These are phyloP conservation scores for Mormyrus hasselquistii DNA, from an alignment of 2,797 vertebrate species.

Conservation along the genomic window DNA sequence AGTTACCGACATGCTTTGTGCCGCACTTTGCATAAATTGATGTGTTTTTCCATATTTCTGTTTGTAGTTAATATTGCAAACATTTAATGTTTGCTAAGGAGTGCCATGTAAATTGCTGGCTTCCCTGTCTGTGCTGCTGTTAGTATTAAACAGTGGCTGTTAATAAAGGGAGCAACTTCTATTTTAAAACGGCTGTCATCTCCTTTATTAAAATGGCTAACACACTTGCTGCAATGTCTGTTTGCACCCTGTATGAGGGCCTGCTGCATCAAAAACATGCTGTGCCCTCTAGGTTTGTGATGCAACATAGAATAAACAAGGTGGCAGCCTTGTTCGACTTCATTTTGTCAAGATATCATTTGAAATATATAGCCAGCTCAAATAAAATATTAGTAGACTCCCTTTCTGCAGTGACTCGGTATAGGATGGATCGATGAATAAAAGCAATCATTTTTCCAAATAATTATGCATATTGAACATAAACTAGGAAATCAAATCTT, in stretches of 20 bases:
- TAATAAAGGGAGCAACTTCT: neutral
- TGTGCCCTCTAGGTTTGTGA: too few relatives aligned
- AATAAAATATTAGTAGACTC: neutral
- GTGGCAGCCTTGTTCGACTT: neutral
- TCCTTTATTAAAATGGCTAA: neutral
- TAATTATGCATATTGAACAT: neutral
- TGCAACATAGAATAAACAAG: too few relatives aligned
- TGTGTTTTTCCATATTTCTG: too few relatives aligned
- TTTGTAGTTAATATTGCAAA: too few relatives aligned
- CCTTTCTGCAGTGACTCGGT: neutral
- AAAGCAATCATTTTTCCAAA: neutral
- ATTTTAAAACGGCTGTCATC: neutral
- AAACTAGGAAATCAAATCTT: neutral
- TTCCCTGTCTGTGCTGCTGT: neutral
- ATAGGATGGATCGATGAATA: neutral
- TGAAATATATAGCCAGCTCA: neutral
- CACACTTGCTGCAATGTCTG: too few relatives aligned
- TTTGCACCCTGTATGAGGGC: too few relatives aligned
- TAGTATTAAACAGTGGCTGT: neutral
- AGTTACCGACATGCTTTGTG: too few relatives aligned
- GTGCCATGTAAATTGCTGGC: too few relatives aligned
- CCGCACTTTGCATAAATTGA: too few relatives aligned
- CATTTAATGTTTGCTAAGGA: too few relatives aligned
- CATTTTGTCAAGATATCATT: neutral
- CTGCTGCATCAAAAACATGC: too few relatives aligned